Percentiles rank a stretch among this genome's conserved stretches.
Conservation (phyloP, 2,888 invertebrate genomes). For the Esperia sulphurella region DNA sequence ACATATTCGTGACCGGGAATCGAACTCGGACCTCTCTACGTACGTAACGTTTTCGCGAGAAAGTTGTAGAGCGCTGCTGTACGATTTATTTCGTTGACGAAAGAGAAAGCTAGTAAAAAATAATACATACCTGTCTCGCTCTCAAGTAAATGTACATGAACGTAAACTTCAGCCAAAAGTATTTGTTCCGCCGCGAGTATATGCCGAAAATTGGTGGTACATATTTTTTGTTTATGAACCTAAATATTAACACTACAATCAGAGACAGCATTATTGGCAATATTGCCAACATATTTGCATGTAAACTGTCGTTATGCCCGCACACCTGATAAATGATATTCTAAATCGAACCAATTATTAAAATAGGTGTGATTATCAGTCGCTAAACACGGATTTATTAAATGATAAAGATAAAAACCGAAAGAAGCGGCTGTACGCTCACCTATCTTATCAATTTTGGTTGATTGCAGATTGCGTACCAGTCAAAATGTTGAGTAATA, state of each 20-base stretch:
- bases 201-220: conserved; percentile 68
- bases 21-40: too few species aligned
- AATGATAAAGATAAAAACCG: neutral
- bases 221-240: conserved; percentile 45
- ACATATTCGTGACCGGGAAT: too few species aligned
- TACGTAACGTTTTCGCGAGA: too few species aligned
- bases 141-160: conserved; percentile 63
- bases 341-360: neutral
- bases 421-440: neutral
- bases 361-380: neutral
- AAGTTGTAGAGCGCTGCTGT: too few species aligned
- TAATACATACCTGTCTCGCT: conserved; percentile 67
- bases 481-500: neutral
- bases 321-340: neutral
- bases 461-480: neutral
- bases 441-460: neutral
- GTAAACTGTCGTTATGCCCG: neutral
- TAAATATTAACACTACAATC: conserved; percentile 27
- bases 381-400: neutral
- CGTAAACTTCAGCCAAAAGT: conserved; percentile 71
- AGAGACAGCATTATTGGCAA: conserved; percentile 1
- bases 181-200: conserved; percentile 71
- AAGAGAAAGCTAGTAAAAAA: neutral
- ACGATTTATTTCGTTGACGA: neutral
- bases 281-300: neutral